Evolutionary conservation across 2,113 vertebrate species (phyloP).

Genomic region (Tichodroma muraria): DNA sequence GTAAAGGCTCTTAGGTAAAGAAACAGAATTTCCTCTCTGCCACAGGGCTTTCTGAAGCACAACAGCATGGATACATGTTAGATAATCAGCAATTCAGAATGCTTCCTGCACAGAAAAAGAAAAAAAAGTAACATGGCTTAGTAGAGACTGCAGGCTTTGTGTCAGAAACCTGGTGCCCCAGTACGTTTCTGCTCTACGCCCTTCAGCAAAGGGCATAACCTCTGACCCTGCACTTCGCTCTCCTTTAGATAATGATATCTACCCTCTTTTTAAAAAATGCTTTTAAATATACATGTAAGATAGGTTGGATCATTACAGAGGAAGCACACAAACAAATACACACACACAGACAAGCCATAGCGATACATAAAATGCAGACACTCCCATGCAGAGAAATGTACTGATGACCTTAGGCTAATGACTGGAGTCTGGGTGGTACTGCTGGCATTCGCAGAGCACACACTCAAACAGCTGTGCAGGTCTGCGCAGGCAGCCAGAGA

Average conservation of each 20-base stretch:
- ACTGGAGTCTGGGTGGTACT: slow-evolving; percentile 5
- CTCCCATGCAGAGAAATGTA: slow-evolving; percentile 29
- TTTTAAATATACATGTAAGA: neutral
- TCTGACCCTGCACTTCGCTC: neutral
- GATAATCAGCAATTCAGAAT: neutral
- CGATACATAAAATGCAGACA: neutral
- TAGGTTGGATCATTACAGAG: neutral
- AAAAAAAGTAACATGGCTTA: neutral
- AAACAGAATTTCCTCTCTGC: neutral
- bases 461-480: neutral
- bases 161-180: neutral
- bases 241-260: neutral
- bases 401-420: slow-evolving; percentile 16
- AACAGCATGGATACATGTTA: neutral
- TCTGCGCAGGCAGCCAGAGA: neutral
- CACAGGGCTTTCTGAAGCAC: neutral
- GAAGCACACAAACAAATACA: neutral
- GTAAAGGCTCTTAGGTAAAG: neutral
- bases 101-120: neutral
- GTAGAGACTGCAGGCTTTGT: neutral
- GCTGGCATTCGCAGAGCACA: neutral
- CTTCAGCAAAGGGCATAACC: neutral
- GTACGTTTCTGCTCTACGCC: neutral
- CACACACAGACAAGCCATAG: neutral
- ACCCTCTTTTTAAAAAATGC: neutral